These are phyloP conservation scores for Pseudorectes ferrugineus DNA, from an alignment of 2,113 vertebrate species.

Conservation along the genomic window DNA sequence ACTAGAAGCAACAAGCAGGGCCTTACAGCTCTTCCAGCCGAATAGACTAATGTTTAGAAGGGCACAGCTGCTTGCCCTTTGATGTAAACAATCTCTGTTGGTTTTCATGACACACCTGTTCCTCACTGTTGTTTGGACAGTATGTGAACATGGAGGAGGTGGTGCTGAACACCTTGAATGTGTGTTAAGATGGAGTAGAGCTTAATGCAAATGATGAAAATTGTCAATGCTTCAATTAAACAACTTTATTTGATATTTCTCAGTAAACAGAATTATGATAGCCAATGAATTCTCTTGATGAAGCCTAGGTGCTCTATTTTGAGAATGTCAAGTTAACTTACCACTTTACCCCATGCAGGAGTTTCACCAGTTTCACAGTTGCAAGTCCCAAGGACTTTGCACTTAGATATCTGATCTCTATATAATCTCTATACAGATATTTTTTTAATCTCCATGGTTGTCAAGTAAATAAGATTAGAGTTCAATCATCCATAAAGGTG, in stretches of 20 bases:
- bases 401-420: background rate
- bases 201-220: background rate
- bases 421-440: background rate
- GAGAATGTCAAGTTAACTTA: background rate
- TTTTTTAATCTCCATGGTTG: background rate
- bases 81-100: background rate
- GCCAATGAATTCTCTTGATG: background rate
- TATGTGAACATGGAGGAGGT: fast-evolving
- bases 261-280: background rate
- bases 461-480: background rate
- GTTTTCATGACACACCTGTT: background rate
- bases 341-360: background rate
- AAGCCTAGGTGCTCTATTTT: background rate
- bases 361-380: background rate
- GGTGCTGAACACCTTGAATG: background rate
- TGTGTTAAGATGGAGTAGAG: background rate
- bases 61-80: background rate
- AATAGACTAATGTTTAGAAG: background rate
- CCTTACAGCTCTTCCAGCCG: background rate
- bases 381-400: background rate
- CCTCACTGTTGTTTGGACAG: background rate
- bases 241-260: background rate
- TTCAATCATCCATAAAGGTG: background rate
- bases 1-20: background rate
- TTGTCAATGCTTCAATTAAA: background rate